Evolutionary conservation across 2,888 invertebrate species (phyloP), one percentile per base, ranked within the genome.

Genomic region (Heliconius erato): DNA sequence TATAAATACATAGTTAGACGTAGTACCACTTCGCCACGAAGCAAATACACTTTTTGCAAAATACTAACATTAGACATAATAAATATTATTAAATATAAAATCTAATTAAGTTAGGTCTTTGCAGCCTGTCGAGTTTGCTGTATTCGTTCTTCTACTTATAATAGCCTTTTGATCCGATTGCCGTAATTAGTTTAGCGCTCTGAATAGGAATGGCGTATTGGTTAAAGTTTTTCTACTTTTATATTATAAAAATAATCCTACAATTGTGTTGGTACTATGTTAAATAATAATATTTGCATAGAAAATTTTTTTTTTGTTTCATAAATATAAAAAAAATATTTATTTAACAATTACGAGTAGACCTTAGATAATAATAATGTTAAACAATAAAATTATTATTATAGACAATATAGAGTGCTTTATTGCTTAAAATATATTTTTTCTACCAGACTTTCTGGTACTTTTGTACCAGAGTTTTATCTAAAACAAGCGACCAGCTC

Each of bases 91-190:
- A 23, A 76, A 40, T 26, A 76, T 40, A 63, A 40, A 76, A 63
- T 76, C 63, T 63, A 76, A 76, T 76, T 63, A 35, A 63, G 32
- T 76, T 35, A 72, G 44, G 44, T 72, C 71, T 72, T 44, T 44
- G 44, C 44, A 44, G 44, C 14, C 26, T 49, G 44, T 49, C 26
- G 26, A 72, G 72, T 72, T 40, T 72, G 72, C 16, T 71, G 14
- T 44, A 71, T 71, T 71, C 44, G 6, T 44, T 72, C 44, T 72
- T 72, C n/a, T 40, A 72, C 16, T 44, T 72, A 44, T 72, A 44
- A 72, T 72, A 14, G 71, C 26, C n/a, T 72, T 72, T 72, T 72
- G 71, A 44, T 72, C 40, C 26, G 40, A 44, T 44, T 72, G 44
- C 71, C 14, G 40, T 72, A 72, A 72, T 72, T 72, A 72, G 44